Evolutionary conservation across 2,797 vertebrate genomes (phyloP).

Genomic region (Momotus momota): DNA sequence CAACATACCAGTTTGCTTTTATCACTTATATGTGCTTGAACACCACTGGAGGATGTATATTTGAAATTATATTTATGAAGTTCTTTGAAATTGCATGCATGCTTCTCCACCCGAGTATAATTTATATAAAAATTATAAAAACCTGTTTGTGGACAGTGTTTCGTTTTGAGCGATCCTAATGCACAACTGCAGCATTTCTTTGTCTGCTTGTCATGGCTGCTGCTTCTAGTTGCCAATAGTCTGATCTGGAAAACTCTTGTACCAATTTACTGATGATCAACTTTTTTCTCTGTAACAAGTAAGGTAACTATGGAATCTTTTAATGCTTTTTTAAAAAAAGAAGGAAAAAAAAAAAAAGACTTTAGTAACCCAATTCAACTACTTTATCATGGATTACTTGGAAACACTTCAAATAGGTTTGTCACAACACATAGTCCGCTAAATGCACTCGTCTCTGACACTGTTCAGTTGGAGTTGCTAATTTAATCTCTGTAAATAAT

Average conservation of each 20-base stretch:
- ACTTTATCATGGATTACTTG: neutral
- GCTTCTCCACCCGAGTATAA: neutral
- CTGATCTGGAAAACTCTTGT: neutral
- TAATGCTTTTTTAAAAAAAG: neutral
- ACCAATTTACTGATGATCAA: neutral
- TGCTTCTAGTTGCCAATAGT: neutral
- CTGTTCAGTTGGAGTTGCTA: neutral
- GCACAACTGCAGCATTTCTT: neutral
- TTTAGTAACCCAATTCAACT: neutral
- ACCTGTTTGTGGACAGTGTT: neutral
- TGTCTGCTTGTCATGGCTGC: neutral
- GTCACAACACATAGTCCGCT: neutral
- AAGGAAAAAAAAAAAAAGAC: no score
- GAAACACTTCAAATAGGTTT: neutral
- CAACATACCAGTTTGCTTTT: neutral
- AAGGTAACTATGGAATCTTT: neutral
- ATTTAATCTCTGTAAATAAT: neutral
- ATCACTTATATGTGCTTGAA: neutral
- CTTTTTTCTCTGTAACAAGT: neutral
- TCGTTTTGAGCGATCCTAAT: neutral
- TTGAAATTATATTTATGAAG: neutral
- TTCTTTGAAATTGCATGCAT: neutral
- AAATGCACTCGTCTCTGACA: neutral
- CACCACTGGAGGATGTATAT: neutral
- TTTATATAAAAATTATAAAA: neutral